phyloP scores from a whole-genome alignment of 2,113 vertebrate species.

The Notarius lentiginosus region DNA sequence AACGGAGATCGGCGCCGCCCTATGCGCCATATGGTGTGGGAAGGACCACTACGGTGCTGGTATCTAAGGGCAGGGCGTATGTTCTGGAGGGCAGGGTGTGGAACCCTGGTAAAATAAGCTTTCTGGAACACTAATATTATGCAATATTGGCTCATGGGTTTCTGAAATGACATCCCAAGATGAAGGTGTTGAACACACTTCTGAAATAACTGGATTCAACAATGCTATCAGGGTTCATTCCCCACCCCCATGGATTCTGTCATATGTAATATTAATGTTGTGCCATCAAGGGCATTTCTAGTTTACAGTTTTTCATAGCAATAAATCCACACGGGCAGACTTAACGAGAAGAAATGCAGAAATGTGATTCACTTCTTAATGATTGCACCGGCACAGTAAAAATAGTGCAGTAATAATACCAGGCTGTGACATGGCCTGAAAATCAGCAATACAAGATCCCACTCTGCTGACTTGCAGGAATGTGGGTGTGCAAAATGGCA shows the following conservation, averaged over 20 bases:
- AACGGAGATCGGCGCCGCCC: too few relatives aligned
- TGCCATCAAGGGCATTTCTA: not conserved
- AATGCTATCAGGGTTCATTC: too few relatives aligned
- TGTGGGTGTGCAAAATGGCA: constrained; percentile 1
- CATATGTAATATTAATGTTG: not conserved
- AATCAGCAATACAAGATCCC: not conserved
- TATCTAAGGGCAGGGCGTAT: too few relatives aligned
- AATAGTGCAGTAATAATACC: not conserved
- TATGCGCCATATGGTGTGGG: too few relatives aligned
- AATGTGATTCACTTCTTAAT: not conserved
- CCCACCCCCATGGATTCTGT: not conserved
- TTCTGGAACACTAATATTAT: too few relatives aligned
- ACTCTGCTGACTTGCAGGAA: constrained; percentile 23
- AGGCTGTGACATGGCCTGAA: not conserved
- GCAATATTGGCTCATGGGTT: too few relatives aligned
- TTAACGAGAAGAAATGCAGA: not conserved
- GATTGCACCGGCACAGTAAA: not conserved
- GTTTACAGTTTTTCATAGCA: not conserved
- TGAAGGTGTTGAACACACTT: too few relatives aligned
- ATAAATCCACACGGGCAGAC: not conserved
- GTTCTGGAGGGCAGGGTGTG: too few relatives aligned
- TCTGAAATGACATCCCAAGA: too few relatives aligned
- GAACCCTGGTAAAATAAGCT: too few relatives aligned
- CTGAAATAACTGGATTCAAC: too few relatives aligned
- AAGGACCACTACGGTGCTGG: too few relatives aligned